Evolutionary conservation across 2,113 vertebrate species (phyloP).

Genomic region (Embiotoca jacksoni): DNA sequence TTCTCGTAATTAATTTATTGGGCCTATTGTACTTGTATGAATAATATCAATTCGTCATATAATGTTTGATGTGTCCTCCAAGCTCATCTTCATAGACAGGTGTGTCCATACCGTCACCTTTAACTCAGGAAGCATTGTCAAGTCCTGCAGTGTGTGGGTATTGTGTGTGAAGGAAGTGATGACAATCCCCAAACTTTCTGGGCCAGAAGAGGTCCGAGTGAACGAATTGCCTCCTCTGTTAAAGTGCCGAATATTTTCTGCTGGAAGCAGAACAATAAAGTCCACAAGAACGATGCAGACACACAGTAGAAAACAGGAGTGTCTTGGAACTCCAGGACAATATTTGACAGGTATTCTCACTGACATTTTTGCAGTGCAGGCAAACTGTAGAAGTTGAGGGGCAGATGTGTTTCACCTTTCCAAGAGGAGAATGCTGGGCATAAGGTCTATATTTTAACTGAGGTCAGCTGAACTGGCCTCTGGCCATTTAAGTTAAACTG

Average conservation of each 20-base stretch:
- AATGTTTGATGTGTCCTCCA: too few relatives aligned
- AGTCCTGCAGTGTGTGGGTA: neutral
- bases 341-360: constrained; percentile 3
- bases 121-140: too few relatives aligned
- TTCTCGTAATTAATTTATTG: too few relatives aligned
- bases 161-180: neutral
- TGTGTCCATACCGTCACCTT: too few relatives aligned
- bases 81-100: too few relatives aligned
- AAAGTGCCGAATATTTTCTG: neutral
- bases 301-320: neutral
- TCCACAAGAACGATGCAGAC: constrained; percentile 7
- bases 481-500: neutral
- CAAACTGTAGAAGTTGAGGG: neutral
- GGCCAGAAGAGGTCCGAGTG: neutral
- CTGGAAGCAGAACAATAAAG: neutral
- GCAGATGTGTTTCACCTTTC: neutral
- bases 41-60: too few relatives aligned
- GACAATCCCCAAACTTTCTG: neutral
- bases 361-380: constrained; percentile 12
- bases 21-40: too few relatives aligned
- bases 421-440: neutral
- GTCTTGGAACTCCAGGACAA: neutral
- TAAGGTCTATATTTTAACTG: neutral
- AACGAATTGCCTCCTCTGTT: neutral
- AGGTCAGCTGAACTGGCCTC: neutral